Conservation (phyloP, 2,797 vertebrate genomes). For the Neosilurus mollespiculum region DNA sequence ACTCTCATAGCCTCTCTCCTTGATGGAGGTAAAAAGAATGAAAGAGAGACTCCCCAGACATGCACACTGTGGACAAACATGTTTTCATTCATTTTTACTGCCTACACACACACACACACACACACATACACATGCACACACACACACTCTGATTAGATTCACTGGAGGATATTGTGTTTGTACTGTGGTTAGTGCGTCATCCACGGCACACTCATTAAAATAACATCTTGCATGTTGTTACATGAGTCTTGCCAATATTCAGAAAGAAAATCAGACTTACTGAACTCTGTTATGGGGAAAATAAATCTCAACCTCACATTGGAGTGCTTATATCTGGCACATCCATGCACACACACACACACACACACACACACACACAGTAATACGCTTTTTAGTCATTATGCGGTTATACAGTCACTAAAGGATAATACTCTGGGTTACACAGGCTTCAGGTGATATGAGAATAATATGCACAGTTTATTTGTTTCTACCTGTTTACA, state of each 20-base stretch:
- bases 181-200: not conserved
- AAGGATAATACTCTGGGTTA: not conserved
- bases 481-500: too few species aligned
- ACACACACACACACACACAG: not conserved
- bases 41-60: not conserved
- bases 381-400: not conserved
- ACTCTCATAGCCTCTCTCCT: too few species aligned
- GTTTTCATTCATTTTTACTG: conserved; percentile 12
- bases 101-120: too few species aligned
- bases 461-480: not conserved
- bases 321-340: not conserved
- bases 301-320: not conserved
- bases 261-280: not conserved
- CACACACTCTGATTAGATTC: not conserved
- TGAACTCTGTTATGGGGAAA: not conserved
- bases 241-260: conserved; percentile 2
- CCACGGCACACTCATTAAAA: not conserved
- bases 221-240: not conserved
- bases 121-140: too few species aligned
- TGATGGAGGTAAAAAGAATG: not conserved
- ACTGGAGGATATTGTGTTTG: not conserved
- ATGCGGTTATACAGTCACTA: conserved; percentile 3
- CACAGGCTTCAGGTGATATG: not conserved
- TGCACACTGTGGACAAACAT: not conserved
- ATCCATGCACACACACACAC: not conserved